Evolutionary conservation across 2,888 invertebrate genomes (phyloP).

Genomic region (Tipula confusa): DNA sequence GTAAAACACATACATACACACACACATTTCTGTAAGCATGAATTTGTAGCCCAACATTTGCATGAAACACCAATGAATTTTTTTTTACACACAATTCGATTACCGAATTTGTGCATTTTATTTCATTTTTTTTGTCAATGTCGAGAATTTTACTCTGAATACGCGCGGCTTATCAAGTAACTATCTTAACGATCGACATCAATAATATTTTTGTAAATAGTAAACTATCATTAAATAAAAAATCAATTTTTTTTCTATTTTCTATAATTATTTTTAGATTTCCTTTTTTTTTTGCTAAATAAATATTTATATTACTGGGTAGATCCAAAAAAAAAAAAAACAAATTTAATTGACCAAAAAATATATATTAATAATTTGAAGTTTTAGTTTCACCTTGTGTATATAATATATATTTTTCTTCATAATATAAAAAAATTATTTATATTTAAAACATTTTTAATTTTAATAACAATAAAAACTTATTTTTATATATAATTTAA

Average conservation of each 20-base stretch:
- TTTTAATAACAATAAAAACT: constrained; percentile 5
- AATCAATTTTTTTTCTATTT: not conserved
- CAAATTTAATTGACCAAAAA: not conserved
- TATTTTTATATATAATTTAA: not conserved
- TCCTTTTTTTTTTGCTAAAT: not conserved
- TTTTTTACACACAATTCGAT: too few species aligned
- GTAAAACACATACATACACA: not conserved
- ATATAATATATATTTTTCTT: not conserved
- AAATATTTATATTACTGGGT: not conserved
- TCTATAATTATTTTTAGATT: not conserved
- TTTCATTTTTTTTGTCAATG: too few species aligned
- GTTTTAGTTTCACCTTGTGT: not conserved
- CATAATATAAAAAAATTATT: not conserved
- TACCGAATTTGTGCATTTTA: too few species aligned
- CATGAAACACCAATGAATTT: too few species aligned
- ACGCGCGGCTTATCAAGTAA: too few species aligned
- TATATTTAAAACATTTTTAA: not conserved
- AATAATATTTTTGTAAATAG: constrained; percentile 17
- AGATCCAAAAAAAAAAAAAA: not conserved
- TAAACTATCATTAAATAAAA: not conserved
- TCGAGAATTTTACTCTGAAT: too few species aligned
- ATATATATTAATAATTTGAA: not conserved
- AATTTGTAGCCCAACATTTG: not conserved
- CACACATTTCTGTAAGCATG: not conserved
- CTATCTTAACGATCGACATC: too few species aligned